These are phyloP conservation scores for Andricus quercusramuli DNA, from an alignment of 2,888 invertebrate species.

Conservation along the genomic window DNA sequence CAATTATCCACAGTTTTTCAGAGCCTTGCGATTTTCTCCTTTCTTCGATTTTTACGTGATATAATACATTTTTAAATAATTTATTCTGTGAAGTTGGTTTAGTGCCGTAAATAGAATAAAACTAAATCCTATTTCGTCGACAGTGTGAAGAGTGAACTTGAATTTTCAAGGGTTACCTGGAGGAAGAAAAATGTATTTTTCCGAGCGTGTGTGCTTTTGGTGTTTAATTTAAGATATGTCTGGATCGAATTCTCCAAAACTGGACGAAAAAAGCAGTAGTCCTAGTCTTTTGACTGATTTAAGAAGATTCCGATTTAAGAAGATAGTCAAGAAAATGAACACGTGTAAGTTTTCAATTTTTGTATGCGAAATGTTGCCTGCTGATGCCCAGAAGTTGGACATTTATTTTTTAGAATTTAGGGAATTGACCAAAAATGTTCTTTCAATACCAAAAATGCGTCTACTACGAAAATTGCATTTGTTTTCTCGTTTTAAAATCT, in stretches of 20 bases:
- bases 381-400: background rate
- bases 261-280: conserved; percentile 75
- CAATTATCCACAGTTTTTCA: conserved; percentile 6
- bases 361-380: background rate
- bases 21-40: background rate
- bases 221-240: conserved; percentile 67
- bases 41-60: background rate
- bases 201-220: conserved; percentile 55
- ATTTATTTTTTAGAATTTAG: background rate
- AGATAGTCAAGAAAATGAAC: conserved; percentile 76
- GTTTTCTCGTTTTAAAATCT: background rate
- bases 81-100: background rate
- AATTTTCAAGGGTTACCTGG: conserved; percentile 47
- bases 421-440: background rate
- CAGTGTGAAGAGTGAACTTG: conserved; percentile 13
- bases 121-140: background rate
- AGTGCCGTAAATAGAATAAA: background rate
- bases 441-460: background rate
- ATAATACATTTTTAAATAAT: background rate
- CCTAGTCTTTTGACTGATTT: conserved; percentile 83
- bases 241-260: conserved; percentile 72
- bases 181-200: conserved; percentile 48
- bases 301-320: conserved; percentile 86
- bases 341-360: conserved; percentile 52
- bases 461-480: background rate